Base-by-base conservation (phyloP, 2,797 vertebrate species). In the Hippoglossus hippoglossus region DNA sequence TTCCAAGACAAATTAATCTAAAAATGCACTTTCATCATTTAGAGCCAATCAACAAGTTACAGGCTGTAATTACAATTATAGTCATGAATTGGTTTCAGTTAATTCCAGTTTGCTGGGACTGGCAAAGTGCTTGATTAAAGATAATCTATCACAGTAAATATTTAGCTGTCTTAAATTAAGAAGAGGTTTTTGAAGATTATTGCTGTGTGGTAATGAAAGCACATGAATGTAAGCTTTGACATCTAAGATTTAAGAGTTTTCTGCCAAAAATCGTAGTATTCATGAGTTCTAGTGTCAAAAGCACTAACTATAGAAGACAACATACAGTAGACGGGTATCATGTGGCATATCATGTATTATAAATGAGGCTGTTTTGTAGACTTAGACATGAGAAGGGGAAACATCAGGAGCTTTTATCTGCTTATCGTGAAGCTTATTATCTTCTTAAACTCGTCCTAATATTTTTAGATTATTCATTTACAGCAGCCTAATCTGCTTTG, bases 321-420 rank as follows among this genome's bases (percentile, higher is more conserved):
- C 49, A 19, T 19, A 10, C 11, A 71, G 24, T 24, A 1, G 24
- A 24, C 10, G 6, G 41, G 6, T 44, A 49, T n/a, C 47, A 49
- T 21, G n/a, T 9, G 19, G 18, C 18, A 3, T 22, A 8, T 24
- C 39, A 31, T 19, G 24, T 15, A 56, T 31, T 41, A 26, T 26
- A 61, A 62, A 25, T 13, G 2, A 44, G 5, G 26, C 19, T 5
- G 28, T 61, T 54, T 16, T 19, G 15, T 8, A 46, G 44, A 6
- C 44, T 46, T 5, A 44, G 41, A 44, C 41, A 13, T 7, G 16
- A 47, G 46, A 47, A 8, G 46, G 19, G 34, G 16, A 54, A 71
- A 80, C 57, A 78, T 71, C 73, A 71, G 41, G 50, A 50, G 60
- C 50, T 72, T 67, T 65, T 81, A 74, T 82, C 50, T 71, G 56